These are phyloP conservation scores for Drosophila antonietae DNA, from an alignment of 2,888 invertebrate species.

Conservation along the genomic window DNA sequence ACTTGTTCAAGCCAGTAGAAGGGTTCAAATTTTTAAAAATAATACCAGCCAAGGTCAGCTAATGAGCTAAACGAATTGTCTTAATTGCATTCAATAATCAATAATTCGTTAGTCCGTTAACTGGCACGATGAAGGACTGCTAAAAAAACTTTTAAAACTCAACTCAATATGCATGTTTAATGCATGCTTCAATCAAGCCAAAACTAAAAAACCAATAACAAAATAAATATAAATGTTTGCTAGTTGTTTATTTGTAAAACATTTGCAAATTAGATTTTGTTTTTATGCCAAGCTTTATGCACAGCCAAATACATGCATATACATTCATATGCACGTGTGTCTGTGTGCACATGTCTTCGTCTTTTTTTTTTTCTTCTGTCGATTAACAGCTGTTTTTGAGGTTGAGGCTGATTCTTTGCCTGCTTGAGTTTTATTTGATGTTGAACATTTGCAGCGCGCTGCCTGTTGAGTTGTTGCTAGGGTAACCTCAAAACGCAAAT, in stretches of 20 bases:
- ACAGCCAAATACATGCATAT: conserved; percentile 4
- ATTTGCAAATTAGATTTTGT: conserved; percentile 65
- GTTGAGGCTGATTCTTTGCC: conserved; percentile 75
- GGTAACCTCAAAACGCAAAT: conserved; percentile 69
- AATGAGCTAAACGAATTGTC: background rate
- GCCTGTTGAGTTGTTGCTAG: conserved; percentile 34
- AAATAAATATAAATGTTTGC: conserved; percentile 11
- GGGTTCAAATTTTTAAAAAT: background rate
- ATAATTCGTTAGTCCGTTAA: background rate
- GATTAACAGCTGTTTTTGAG: conserved; percentile 73
- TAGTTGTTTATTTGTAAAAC: conserved; percentile 42
- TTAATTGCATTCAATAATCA: background rate
- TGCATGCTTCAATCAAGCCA: background rate
- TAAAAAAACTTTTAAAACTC: background rate
- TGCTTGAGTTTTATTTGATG: conserved; percentile 44
- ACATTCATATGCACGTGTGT: background rate
- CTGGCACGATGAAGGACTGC: conserved; percentile 1
- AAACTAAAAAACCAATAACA: conserved; percentile 8
- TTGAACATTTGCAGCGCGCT: conserved; percentile 34
- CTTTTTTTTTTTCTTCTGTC: conserved; percentile 30
- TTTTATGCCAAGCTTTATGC: conserved; percentile 8
- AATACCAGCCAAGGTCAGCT: conserved; percentile 1
- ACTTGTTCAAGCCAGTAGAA: background rate
- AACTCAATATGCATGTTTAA: background rate
- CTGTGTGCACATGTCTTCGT: background rate